A percentile compares a stretch with the other conserved stretches of the same genome.
phyloP scores from a whole-genome alignment of 2,888 invertebrate species.

The Drosophila paucipuncta region DNA sequence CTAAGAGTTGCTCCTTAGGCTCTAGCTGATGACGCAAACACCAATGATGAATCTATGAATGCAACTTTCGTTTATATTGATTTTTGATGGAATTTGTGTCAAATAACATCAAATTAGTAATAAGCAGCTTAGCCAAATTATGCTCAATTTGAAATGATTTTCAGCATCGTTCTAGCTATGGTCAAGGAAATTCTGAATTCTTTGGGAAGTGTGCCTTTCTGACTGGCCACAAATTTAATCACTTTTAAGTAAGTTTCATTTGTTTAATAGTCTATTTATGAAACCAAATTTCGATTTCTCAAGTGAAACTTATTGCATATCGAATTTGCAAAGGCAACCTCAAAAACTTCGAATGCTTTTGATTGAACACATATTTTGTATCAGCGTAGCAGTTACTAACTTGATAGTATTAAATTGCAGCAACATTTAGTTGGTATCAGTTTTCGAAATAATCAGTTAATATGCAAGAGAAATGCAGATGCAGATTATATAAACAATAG shows the following conservation, averaged over 20 bases:
- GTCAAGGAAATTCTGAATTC: too few species aligned
- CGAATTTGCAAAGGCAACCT: not conserved
- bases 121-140: not conserved
- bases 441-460: not conserved
- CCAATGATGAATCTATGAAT: not conserved
- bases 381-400: not conserved
- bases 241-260: not conserved
- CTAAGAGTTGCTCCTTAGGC: conserved; percentile 8
- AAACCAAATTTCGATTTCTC: not conserved
- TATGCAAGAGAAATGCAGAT: not conserved
- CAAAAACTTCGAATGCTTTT: not conserved
- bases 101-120: not conserved
- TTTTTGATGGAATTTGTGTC: not conserved
- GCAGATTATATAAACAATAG: not conserved
- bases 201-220: not conserved
- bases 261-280: not conserved
- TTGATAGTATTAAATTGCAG: not conserved
- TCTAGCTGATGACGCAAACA: conserved; percentile 2
- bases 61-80: conserved; percentile 9
- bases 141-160: not conserved
- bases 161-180: not conserved
- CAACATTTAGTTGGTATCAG: not conserved
- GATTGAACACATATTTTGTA: not conserved
- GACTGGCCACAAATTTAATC: not conserved
- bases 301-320: not conserved